Conservation (phyloP, 2,797 vertebrate species). For the Chromis chromis region DNA sequence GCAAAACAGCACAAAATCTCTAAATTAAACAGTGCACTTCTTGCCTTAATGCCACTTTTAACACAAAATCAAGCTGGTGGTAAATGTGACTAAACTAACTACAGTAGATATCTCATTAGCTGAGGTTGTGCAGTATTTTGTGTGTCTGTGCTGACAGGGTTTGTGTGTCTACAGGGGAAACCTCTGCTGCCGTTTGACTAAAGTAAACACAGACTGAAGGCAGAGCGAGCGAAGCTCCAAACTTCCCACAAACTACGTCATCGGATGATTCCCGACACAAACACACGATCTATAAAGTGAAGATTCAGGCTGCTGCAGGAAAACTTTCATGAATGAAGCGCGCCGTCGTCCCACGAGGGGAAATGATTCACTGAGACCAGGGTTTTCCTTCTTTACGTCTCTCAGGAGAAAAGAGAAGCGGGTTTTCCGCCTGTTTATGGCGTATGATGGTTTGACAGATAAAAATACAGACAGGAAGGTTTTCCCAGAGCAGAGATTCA, state of each 20-base stretch:
- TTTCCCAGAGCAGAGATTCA: background rate
- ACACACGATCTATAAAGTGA: background rate
- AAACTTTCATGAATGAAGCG: slow-evolving; percentile 27
- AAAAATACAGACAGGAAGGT: slow-evolving; percentile 20
- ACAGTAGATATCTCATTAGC: too few species aligned
- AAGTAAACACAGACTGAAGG: slow-evolving; percentile 74
- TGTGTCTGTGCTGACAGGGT: too few species aligned
- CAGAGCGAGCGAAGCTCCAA: slow-evolving; percentile 65
- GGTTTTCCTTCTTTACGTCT: background rate
- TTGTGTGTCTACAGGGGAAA: too few species aligned
- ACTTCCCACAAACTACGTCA: slow-evolving; percentile 82
- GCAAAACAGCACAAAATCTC: too few species aligned
- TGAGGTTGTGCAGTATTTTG: too few species aligned
- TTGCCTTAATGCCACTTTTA: too few species aligned
- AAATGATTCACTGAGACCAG: slow-evolving; percentile 20
- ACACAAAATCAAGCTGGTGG: too few species aligned
- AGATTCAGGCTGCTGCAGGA: too few species aligned
- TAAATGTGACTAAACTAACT: too few species aligned
- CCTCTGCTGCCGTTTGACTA: slow-evolving; percentile 71
- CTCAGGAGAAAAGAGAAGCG: background rate
- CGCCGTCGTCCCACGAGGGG: slow-evolving; percentile 6
- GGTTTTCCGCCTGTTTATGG: too few species aligned
- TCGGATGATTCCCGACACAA: slow-evolving; percentile 54
- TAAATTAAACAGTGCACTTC: too few species aligned
- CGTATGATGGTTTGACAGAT: slow-evolving; percentile 36